A percentile compares a stretch with the other conserved stretches of the same genome.
These are phyloP conservation scores for Pasiphila rectangulata DNA, from an alignment of 2,888 invertebrate genomes.

Conservation along the genomic window DNA sequence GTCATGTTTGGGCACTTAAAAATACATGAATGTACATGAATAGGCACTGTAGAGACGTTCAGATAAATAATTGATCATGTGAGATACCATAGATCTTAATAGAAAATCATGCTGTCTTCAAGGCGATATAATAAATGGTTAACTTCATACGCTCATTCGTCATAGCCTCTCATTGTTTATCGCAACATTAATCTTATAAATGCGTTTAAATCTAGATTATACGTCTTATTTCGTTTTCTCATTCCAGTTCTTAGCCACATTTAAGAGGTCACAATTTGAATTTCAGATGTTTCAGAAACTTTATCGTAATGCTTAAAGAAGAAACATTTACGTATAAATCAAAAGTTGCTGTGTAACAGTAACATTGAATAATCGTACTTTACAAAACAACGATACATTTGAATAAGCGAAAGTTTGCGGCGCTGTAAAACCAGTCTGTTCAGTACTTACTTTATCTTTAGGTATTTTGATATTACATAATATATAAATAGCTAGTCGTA, in stretches of 20 bases:
- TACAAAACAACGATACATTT: conserved; percentile 41
- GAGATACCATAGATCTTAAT: no score
- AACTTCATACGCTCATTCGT: not conserved
- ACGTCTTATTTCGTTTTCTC: not conserved
- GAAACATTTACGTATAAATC: conserved; percentile 27
- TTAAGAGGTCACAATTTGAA: not conserved
- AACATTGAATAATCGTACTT: conserved; percentile 41
- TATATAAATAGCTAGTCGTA: no score
- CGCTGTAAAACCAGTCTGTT: conserved; percentile 28
- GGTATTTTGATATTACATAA: conserved; percentile 22
- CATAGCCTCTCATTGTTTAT: not conserved
- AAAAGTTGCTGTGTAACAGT: conserved; percentile 28
- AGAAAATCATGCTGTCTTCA: not conserved
- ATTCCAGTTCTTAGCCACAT: not conserved
- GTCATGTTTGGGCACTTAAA: no score
- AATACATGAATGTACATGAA: no score
- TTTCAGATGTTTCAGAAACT: conserved; percentile 13
- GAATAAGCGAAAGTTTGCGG: conserved; percentile 49
- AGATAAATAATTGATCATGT: no score
- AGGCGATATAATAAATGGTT: not conserved
- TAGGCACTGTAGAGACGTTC: no score
- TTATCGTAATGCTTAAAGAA: conserved; percentile 21
- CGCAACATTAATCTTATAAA: not conserved
- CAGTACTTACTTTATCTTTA: conserved; percentile 5
- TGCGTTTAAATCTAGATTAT: not conserved